Evolutionary conservation across 2,113 vertebrate species (phyloP).

Genomic region (Eurypyga helias): DNA sequence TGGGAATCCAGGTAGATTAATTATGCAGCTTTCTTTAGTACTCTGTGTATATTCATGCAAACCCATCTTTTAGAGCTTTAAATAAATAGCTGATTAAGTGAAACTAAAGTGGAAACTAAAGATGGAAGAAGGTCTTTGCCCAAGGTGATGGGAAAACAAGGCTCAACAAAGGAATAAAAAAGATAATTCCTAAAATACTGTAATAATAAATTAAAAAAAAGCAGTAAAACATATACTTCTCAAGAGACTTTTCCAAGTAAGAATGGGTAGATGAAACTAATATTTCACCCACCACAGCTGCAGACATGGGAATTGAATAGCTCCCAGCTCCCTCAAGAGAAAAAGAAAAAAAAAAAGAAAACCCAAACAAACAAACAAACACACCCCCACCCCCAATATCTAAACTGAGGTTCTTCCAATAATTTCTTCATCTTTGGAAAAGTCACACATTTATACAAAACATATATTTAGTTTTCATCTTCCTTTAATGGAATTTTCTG

Average conservation of each 20-base stretch:
- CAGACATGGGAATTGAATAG: neutral
- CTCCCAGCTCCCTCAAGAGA: neutral
- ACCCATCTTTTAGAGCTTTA: neutral
- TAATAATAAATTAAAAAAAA: neutral
- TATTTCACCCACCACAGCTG: neutral
- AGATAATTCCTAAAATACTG: neutral
- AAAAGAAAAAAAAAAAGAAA: neutral
- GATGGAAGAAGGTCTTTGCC: neutral
- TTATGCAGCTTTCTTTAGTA: neutral
- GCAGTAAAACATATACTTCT: neutral
- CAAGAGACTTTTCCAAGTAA: neutral
- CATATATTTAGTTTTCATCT: neutral
- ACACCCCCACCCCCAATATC: too few relatives aligned
- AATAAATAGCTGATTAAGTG: neutral
- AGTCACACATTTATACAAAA: constrained; percentile 14
- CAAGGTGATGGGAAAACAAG: neutral
- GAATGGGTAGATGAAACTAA: neutral
- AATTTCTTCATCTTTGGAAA: neutral
- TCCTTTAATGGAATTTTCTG: constrained; percentile 25
- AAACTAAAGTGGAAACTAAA: neutral
- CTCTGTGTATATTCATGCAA: neutral
- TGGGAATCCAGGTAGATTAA: neutral
- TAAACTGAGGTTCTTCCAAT: neutral
- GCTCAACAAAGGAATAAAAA: neutral
- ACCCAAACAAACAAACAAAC: neutral